A percentile compares a stretch with the other conserved stretches of the same genome.
phyloP scores from a whole-genome alignment of 2,888 invertebrate genomes.

The Hydraecia micacea region DNA sequence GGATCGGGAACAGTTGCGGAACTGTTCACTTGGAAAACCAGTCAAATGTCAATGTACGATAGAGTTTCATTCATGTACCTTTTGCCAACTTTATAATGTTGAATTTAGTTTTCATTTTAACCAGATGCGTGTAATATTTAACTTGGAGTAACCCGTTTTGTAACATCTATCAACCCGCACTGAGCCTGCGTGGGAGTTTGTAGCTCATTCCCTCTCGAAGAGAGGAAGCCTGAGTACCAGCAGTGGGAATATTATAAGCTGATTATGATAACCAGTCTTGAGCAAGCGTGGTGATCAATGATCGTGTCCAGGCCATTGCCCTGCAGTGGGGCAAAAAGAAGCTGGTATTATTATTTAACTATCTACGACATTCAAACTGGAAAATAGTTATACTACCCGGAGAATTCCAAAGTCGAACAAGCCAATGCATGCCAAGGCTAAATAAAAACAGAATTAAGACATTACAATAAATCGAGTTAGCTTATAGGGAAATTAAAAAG shows the following conservation, averaged over 20 bases:
- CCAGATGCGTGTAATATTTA: background rate
- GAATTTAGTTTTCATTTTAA: background rate
- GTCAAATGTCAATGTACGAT: slow-evolving; percentile 4
- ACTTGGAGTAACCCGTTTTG: background rate
- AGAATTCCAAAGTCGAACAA: background rate
- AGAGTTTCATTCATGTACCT: background rate
- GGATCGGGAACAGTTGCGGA: background rate
- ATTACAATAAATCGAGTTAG: background rate
- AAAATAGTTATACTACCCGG: background rate
- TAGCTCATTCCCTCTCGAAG: too few relatives aligned
- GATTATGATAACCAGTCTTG: too few relatives aligned
- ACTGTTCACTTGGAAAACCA: slow-evolving; percentile 3
- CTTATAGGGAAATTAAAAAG: background rate
- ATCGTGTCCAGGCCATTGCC: too few relatives aligned
- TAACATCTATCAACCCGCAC: too few relatives aligned
- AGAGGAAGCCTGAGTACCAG: too few relatives aligned
- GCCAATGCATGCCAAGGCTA: background rate
- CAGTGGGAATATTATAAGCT: too few relatives aligned
- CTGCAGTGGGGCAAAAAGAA: too few relatives aligned
- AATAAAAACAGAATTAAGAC: background rate
- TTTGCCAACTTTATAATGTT: background rate
- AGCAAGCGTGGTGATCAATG: too few relatives aligned
- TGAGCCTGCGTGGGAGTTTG: too few relatives aligned
- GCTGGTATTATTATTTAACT: background rate
- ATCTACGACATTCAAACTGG: background rate